Evolutionary conservation across 2,888 invertebrate species (phyloP), one percentile per base, ranked within the genome.

Genomic region (Nemotelus nigrinus): DNA sequence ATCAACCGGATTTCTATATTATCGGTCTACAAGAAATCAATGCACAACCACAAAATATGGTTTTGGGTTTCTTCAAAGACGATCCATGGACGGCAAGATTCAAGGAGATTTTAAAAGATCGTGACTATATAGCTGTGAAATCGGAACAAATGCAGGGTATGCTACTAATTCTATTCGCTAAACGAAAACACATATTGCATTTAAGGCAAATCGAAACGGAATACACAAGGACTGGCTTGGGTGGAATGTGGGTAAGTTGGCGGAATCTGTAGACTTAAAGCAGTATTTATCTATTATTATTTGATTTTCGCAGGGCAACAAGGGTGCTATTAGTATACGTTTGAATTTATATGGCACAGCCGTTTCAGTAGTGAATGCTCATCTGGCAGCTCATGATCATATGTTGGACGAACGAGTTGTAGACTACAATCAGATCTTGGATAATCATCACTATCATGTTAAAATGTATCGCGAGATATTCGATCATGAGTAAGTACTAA

Each of bases 21-120:
- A 89, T 97, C 84, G 95, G 94, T 39, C 88, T 96, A 78, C 97
- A 97, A 89, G 97, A 97, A 89, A 94, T 97, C 1, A 96, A 95
- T 84, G 92, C 94, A 0, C 94, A 94, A 83, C 95, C 95, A 0
- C 95, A 94, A 83, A 94, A 95, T 85, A 91, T 95, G 87, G 88
- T 96, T 39, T 89, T 94, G 87, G 94, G 95, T 82, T 90, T 93
- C 1, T 88, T 97, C 65, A 94, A 94, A 85, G 92, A 93, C 82
- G 96, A 96, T 86, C 92, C 94, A 0, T 97, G 96, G 96, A 94
- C 95, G 2, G 90, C 91, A 79, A 90, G 90, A 74, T 91, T 94
- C 81, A 93, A 93, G 83, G 91, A 92, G 76, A 87, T 92, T 58
- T 87, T 96, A 67, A 90, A 91, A 79, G 87, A 89, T 10, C 90